Evolutionary conservation across 2,888 invertebrate species (phyloP).

Genomic region (Pilophorus perplexus): DNA sequence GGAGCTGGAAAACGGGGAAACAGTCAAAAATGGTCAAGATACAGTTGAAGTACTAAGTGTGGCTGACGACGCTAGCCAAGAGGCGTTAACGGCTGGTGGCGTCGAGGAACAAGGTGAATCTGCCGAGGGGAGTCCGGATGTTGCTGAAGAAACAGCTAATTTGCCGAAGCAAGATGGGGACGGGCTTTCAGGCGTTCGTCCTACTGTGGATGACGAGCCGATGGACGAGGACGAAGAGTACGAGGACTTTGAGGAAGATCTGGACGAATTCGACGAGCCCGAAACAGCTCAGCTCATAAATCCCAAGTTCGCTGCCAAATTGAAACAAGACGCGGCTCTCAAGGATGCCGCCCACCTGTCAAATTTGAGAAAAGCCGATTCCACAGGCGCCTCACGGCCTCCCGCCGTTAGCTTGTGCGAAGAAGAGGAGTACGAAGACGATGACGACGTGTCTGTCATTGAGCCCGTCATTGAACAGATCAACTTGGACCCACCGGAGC

Average conservation of each 20-base stretch:
- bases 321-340: not conserved
- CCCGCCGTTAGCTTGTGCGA: constrained; percentile 16
- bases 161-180: no score
- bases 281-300: not conserved
- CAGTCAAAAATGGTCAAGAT: no score
- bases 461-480: constrained; percentile 15
- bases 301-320: constrained; percentile 8
- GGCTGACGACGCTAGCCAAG: no score
- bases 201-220: not conserved
- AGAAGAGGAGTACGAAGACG: constrained; percentile 25
- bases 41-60: no score
- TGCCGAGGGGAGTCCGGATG: no score
- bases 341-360: not conserved
- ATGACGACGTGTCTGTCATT: constrained; percentile 23
- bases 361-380: not conserved
- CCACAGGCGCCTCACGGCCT: not conserved
- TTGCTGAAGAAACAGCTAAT: no score
- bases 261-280: constrained; percentile 8
- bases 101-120: no score
- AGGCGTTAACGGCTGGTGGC: no score
- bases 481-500: not conserved
- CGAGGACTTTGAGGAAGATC: constrained; percentile 22
- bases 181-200: not conserved
- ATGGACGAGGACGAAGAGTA: constrained; percentile 27
- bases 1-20: no score